Conservation (phyloP, 2,113 vertebrate species). For the Microcebus griseorufus region DNA sequence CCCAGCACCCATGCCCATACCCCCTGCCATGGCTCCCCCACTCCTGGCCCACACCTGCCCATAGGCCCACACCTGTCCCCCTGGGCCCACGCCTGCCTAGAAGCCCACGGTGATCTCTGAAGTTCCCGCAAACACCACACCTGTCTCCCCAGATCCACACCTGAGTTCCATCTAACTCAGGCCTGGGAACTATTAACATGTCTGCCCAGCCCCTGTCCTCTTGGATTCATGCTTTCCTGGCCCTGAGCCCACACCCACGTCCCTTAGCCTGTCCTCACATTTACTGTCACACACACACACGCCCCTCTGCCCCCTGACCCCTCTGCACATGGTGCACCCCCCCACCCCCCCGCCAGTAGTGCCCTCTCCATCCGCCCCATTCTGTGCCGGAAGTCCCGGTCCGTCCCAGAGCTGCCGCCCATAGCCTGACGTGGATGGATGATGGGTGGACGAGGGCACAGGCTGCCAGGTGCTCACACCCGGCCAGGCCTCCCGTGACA, state of each 20-base stretch:
- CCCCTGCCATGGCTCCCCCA: neutral
- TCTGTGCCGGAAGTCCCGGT: neutral
- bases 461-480: neutral
- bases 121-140: no score
- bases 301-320: no score
- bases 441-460: accelerated
- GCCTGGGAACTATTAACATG: neutral
- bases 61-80: neutral
- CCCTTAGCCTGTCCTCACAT: neutral
- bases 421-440: neutral
- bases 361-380: neutral
- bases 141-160: neutral
- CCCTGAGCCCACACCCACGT: neutral
- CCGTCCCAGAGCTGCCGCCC: neutral
- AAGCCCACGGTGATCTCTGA: neutral
- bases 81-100: neutral
- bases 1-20: neutral
- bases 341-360: neutral
- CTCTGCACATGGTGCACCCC: neutral
- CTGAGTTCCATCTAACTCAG: neutral
- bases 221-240: neutral
- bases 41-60: neutral
- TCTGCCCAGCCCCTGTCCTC: neutral
- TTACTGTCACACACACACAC: neutral
- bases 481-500: neutral